Evolutionary conservation across 2,113 vertebrate genomes (phyloP), one percentile per base, ranked within the genome.

Genomic region (Atlantisia rogersi): DNA sequence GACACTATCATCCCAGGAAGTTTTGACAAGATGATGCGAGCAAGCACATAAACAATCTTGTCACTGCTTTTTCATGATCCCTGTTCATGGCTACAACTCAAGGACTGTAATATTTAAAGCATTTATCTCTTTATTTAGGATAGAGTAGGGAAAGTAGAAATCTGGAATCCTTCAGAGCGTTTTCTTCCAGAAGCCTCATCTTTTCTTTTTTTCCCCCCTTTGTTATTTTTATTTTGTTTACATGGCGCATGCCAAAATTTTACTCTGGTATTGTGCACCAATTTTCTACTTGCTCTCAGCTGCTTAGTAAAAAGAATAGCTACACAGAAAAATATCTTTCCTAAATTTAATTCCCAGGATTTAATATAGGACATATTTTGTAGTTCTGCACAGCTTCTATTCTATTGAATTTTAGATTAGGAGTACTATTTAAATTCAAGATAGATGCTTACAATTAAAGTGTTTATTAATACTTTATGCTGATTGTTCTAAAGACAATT

Each of bases 21-120:
- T 92, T 97, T 98, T 60, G 92, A 82, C 31, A 95, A 96, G 65
- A 98, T 97, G 17, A 96, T 98, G 89, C 93, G 95, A 60, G 98
- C 97, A 64, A 98, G 93, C 42, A 97, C 97, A 25, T 98, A 97
- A 67, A 99, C 97, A 55, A 98, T 98, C 87, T 99, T 70, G 26
- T 99, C 98, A 31, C 98, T 98, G 90, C 97, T 99, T 97, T 99
- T 98, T 35, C 97, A 98, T n/a, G 96, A 96, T 29, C 96, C 85
- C 12, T 93, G 97, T 98, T 75, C 98, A 97, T 69, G 98, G 98
- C 70, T 99, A 98, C 22, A 99, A 97, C 62, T 98, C 98, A 92
- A 99, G 92, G 79, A 98, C 98, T 92, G 97, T 98, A 95, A 82
- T 97, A 80, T 98, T 98, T 26, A 98, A 90, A 29, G 89, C 98